Evolutionary conservation across 1,140 invertebrate species (phyloP).

Genomic region (Drosophila melanogaster): Release_6_plus_ISO1_MT NC_004354.4:3795501-3796000

Average conservation of each 20-base stretch:
- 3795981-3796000: conserved; percentile 56
- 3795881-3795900: background rate
- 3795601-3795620: conserved; percentile 1
- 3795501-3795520: conserved; percentile 6
- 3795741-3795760: background rate
- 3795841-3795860: conserved; percentile 28
- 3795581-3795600: conserved; percentile 12
- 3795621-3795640: conserved; percentile 18
- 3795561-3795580: conserved; percentile 61
- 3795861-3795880: background rate
- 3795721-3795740: background rate
- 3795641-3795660: conserved; percentile 60
- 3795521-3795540: conserved; percentile 27
- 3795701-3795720: background rate
- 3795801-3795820: no score
- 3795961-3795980: conserved; percentile 83
- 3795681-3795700: conserved; percentile 6
- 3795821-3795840: no score
- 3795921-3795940: conserved; percentile 65
- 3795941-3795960: conserved; percentile 64
- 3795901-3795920: conserved; percentile 35
- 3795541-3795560: conserved; percentile 49
- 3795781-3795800: no score
- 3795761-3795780: no score
- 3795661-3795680: conserved; percentile 11